phyloP scores from a whole-genome alignment of 2,113 vertebrate species.

The Leptodactylus fuscus region DNA sequence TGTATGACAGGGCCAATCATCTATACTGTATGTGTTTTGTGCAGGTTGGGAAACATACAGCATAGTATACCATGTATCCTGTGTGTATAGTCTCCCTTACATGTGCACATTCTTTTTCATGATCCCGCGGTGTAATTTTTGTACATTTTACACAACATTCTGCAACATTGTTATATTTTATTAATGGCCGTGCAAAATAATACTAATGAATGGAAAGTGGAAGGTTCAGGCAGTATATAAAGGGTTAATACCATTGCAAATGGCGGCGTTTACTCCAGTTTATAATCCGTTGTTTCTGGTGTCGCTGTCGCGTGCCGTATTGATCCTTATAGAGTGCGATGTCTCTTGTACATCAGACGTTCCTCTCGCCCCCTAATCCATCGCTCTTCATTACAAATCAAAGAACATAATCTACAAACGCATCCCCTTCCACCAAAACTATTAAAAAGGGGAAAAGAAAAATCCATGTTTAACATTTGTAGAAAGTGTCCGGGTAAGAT shows the following conservation, averaged over 20 bases:
- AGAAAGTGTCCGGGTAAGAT: conserved; percentile 49
- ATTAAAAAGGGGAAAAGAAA: conserved; percentile 32
- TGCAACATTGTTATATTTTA: too few species aligned
- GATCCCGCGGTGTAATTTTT: too few species aligned
- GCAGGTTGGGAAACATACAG: too few species aligned
- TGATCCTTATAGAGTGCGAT: neutral
- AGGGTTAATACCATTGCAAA: neutral
- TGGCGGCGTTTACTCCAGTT: neutral
- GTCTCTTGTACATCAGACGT: neutral
- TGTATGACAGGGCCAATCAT: too few species aligned
- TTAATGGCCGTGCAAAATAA: neutral
- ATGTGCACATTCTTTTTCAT: too few species aligned
- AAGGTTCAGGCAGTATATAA: neutral
- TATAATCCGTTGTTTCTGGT: neutral
- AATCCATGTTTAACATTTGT: conserved; percentile 52
- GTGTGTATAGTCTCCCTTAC: too few species aligned
- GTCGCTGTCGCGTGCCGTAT: neutral
- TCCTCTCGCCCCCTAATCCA: neutral
- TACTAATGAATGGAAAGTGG: neutral
- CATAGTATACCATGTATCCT: too few species aligned
- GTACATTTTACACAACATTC: too few species aligned
- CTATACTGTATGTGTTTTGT: too few species aligned
- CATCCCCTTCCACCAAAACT: conserved; percentile 51
- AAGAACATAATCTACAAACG: conserved; percentile 25
- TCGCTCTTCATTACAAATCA: neutral